These are phyloP conservation scores for Chionoecetes opilio DNA, from an alignment of 1,140 invertebrate genomes.

Conservation along the genomic window DNA sequence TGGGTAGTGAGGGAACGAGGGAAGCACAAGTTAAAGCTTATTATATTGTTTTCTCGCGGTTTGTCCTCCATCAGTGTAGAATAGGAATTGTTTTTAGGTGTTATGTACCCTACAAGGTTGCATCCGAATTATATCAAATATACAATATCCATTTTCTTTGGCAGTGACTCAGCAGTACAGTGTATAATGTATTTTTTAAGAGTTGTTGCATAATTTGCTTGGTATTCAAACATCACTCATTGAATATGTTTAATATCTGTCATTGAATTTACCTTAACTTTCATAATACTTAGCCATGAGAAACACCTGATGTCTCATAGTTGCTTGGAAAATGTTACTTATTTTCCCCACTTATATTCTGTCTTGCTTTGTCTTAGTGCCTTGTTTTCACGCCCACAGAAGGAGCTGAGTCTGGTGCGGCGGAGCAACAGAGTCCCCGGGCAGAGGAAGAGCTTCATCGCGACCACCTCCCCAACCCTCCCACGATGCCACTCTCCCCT, in stretches of 20 bases:
- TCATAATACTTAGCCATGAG: no score
- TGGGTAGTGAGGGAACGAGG: no score
- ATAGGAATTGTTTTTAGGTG: no score
- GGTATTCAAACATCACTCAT: no score
- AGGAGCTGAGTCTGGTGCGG: slow-evolving; percentile 86
- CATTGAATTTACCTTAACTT: not conserved
- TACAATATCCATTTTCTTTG: slow-evolving; percentile 51
- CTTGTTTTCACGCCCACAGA: slow-evolving; percentile 85
- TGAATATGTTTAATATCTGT: no score
- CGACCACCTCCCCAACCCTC: slow-evolving; percentile 89
- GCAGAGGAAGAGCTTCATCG: slow-evolving; percentile 88
- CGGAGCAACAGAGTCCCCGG: slow-evolving; percentile 85
- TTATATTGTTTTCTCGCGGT: no score
- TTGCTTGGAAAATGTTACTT: not conserved
- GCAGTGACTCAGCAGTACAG: not conserved
- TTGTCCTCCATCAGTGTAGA: no score
- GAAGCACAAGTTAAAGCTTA: no score
- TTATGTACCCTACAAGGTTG: no score
- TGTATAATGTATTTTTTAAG: not conserved
- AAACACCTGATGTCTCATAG: not conserved
- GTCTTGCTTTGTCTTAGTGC: slow-evolving; percentile 15
- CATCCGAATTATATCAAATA: not conserved
- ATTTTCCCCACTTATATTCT: not conserved
- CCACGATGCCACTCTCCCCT: slow-evolving; percentile 92
- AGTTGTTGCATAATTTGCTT: not conserved